These are phyloP conservation scores for Paracanthobrama guichenoti DNA, from an alignment of 2,113 vertebrate species.

Conservation along the genomic window DNA sequence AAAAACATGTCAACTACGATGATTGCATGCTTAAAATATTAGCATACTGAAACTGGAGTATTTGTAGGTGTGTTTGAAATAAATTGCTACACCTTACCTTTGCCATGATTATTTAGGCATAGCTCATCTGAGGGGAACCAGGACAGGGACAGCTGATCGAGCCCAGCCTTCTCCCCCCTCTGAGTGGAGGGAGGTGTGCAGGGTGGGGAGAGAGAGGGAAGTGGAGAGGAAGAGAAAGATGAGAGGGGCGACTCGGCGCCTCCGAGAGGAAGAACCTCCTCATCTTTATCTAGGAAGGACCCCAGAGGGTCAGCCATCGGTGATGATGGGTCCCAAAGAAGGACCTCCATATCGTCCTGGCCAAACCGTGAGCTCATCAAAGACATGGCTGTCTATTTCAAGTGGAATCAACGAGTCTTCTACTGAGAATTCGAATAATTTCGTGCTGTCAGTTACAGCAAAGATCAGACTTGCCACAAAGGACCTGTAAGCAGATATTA, in stretches of 20 bases:
- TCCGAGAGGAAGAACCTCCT: constrained; percentile 71
- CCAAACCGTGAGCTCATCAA: constrained; percentile 91
- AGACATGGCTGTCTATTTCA: constrained; percentile 74
- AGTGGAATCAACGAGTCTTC: constrained; percentile 41
- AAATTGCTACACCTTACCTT: constrained; percentile 74
- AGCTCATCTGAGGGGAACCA: constrained; percentile 81
- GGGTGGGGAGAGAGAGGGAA: constrained; percentile 63
- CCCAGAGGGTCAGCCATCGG: constrained; percentile 87
- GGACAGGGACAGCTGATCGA: constrained; percentile 71
- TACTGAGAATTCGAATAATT: constrained; percentile 69
- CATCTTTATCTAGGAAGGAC: constrained; percentile 72
- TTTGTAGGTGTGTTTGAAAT: not conserved
- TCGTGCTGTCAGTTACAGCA: constrained; percentile 87
- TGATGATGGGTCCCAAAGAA: constrained; percentile 86
- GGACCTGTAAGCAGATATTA: constrained; percentile 74
- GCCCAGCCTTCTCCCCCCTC: constrained; percentile 64
- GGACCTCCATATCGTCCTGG: constrained; percentile 85
- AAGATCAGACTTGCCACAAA: constrained; percentile 80
- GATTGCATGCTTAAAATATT: not conserved
- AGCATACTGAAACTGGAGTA: not conserved
- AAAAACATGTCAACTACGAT: not conserved
- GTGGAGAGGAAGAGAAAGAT: constrained; percentile 63
- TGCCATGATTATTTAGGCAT: constrained; percentile 70
- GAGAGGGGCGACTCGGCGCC: constrained; percentile 70
- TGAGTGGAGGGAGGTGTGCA: constrained; percentile 47